phyloP scores from a whole-genome alignment of 2,113 vertebrate genomes.

The Cygnus atratus region DNA sequence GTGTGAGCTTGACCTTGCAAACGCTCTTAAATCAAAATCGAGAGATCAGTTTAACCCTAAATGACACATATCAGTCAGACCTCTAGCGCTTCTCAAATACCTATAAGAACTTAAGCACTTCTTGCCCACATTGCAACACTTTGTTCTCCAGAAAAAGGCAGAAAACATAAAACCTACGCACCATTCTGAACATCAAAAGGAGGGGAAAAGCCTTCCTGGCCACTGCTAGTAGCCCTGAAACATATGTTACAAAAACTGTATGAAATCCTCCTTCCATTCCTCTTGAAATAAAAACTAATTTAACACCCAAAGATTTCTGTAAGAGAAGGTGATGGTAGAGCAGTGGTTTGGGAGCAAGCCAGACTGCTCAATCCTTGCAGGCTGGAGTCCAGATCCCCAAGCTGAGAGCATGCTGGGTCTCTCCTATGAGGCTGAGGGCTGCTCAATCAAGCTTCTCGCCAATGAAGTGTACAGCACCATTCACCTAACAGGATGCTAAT shows the following conservation, averaged over 20 bases:
- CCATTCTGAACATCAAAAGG: not conserved
- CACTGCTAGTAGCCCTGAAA: not conserved
- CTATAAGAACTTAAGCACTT: not conserved
- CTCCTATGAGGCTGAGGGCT: not conserved
- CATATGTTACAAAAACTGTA: not conserved
- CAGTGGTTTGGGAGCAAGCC: not conserved
- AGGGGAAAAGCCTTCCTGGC: not conserved
- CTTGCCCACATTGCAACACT: not conserved
- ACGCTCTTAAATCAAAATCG: not conserved
- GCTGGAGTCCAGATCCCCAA: not conserved
- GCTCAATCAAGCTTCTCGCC: not conserved
- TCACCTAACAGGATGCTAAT: not conserved
- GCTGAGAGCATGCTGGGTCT: not conserved
- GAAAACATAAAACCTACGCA: not conserved
- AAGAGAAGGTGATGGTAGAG: not conserved
- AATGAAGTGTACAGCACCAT: not conserved
- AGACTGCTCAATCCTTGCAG: not conserved
- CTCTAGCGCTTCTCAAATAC: not conserved
- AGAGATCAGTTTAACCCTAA: not conserved
- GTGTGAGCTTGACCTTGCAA: not conserved
- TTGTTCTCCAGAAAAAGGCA: not conserved
- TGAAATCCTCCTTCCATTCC: not conserved
- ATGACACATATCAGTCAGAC: not conserved
- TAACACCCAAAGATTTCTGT: not conserved
- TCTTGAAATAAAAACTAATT: not conserved